Percentiles rank a stretch among this genome's conserved stretches.
Evolutionary conservation across 2,888 invertebrate genomes (phyloP).

Genomic region (Belgica antarctica): DNA sequence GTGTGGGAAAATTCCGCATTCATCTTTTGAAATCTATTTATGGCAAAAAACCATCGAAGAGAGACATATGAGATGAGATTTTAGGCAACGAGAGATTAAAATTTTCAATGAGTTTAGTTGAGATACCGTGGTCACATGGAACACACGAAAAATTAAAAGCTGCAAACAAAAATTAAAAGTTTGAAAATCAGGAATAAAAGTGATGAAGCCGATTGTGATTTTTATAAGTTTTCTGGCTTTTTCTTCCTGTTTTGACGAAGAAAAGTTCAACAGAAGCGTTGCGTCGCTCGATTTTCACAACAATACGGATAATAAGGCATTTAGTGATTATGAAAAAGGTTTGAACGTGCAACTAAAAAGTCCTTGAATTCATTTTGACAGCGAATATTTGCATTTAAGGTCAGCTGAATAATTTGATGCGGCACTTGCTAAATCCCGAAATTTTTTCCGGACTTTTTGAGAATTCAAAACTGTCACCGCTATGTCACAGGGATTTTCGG

Average conservation of each 20-base stretch:
- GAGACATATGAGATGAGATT: not conserved
- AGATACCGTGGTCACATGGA: too few species aligned
- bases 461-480: constrained; percentile 33
- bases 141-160: constrained; percentile 9
- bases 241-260: not conserved
- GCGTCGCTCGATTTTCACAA: too few species aligned
- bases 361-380: not conserved
- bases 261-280: not conserved
- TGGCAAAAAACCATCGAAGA: too few species aligned
- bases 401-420: not conserved
- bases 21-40: too few species aligned
- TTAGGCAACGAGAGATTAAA: not conserved
- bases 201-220: not conserved
- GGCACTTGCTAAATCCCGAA: not conserved
- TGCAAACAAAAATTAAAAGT: not conserved
- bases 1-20: too few species aligned
- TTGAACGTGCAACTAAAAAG: not conserved
- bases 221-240: not conserved
- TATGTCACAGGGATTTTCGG: constrained; percentile 45
- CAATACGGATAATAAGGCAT: too few species aligned
- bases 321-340: not conserved
- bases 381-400: not conserved
- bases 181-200: not conserved
- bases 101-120: too few species aligned
- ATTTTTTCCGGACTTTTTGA: not conserved